These are phyloP conservation scores for Chrysochloris asiatica DNA, from an alignment of 2,113 vertebrate genomes.

Conservation along the genomic window DNA sequence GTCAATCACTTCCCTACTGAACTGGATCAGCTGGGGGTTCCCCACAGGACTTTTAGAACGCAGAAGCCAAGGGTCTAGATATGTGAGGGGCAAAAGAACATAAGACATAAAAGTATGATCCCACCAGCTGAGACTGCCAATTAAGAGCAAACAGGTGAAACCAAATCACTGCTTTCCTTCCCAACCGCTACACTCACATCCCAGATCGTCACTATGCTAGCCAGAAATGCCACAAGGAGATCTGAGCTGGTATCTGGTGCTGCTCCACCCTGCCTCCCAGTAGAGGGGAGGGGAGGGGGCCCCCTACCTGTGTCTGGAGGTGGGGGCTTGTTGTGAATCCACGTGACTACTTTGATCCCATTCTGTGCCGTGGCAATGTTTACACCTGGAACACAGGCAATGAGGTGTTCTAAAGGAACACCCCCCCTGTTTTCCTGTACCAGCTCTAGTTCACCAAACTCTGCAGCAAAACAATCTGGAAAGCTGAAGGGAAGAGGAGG, in stretches of 20 bases:
- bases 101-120: not conserved
- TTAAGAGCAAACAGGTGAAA: not conserved
- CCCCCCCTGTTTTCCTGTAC: conserved; percentile 89
- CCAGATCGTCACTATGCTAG: not conserved
- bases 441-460: conserved; percentile 89
- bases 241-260: not conserved
- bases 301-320: conserved; percentile 90
- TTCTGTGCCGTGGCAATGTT: conserved; percentile 96
- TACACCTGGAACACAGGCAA: conserved; percentile 96
- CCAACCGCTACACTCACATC: not conserved
- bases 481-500: conserved; percentile 85
- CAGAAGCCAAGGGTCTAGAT: conserved; percentile 93
- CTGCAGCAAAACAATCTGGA: conserved; percentile 94
- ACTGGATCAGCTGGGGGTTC: conserved; percentile 98
- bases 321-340: conserved; percentile 98
- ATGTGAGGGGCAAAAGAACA: not conserved
- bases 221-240: not conserved
- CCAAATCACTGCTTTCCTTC: not conserved
- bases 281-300: not conserved
- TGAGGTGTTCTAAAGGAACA: conserved; percentile 95
- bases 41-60: conserved; percentile 97
- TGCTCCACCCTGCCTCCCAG: too few relatives aligned
- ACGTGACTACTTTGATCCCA: conserved; percentile 97
- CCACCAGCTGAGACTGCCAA: not conserved
- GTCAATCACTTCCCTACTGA: conserved; percentile 97